These are phyloP conservation scores for Pseudotriccus pelzelni DNA, from an alignment of 2,797 vertebrate species.

Conservation along the genomic window DNA sequence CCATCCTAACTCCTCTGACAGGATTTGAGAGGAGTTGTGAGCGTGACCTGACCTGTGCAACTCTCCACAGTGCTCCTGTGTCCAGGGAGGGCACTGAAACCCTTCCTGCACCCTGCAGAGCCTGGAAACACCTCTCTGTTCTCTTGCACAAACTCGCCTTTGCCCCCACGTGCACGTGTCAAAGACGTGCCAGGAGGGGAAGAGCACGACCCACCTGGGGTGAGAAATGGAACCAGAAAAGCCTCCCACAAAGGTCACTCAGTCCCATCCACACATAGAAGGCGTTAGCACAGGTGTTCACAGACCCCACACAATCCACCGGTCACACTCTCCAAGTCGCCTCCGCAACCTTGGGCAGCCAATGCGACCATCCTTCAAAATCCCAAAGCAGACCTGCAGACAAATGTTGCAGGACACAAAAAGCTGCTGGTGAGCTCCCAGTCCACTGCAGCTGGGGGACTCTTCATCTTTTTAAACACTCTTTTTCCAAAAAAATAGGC, in stretches of 20 bases:
- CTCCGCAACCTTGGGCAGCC: fast-evolving
- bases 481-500: fast-evolving
- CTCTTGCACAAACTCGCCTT: background rate
- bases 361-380: fast-evolving
- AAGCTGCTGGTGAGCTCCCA: background rate
- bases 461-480: background rate
- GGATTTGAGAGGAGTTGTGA: background rate
- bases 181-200: background rate
- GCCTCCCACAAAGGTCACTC: background rate
- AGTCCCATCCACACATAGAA: background rate
- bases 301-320: background rate
- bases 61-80: too few species aligned
- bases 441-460: background rate
- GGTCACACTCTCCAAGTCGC: fast-evolving
- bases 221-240: background rate
- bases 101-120: background rate
- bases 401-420: fast-evolving
- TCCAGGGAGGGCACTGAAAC: background rate
- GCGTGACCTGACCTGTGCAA: too few species aligned
- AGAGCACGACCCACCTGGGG: fast-evolving
- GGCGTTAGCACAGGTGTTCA: background rate
- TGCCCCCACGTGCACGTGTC: fast-evolving
- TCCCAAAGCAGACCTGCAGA: fast-evolving
- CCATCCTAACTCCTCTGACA: background rate
- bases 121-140: background rate